A percentile compares a stretch with the other conserved stretches of the same genome.
Conservation (phyloP, 2,797 vertebrate genomes). For the Siniperca undulata region DNA sequence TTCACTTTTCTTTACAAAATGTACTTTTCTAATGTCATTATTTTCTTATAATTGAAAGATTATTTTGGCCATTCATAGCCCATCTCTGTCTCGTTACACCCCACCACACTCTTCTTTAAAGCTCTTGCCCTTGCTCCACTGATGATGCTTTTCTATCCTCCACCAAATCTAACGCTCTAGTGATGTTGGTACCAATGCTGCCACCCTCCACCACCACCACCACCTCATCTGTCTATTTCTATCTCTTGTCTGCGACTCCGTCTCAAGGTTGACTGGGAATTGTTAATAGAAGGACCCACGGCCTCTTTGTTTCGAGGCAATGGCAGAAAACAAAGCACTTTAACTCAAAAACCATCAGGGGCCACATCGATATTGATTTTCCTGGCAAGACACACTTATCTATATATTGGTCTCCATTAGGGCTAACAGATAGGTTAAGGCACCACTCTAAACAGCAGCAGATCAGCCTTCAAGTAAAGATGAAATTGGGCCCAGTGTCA, state of each 20-base stretch:
- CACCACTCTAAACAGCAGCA: constrained; percentile 74
- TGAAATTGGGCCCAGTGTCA: constrained; percentile 82
- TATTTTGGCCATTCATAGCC: constrained; percentile 34
- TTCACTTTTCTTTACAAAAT: neutral
- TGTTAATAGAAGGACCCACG: constrained; percentile 69
- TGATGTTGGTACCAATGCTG: constrained; percentile 51
- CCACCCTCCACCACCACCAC: constrained; percentile 40
- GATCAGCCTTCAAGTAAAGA: constrained; percentile 74
- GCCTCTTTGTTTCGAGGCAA: constrained; percentile 73
- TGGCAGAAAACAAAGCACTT: constrained; percentile 80
- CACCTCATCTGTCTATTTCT: constrained; percentile 61
- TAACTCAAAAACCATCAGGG: constrained; percentile 80
- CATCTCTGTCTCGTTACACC: constrained; percentile 27
- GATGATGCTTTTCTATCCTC: constrained; percentile 65
- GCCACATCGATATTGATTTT: constrained; percentile 88
- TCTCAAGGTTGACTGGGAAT: constrained; percentile 77
- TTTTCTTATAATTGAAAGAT: constrained; percentile 46
- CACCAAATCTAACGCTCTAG: constrained; percentile 75
- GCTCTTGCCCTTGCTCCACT: constrained; percentile 52
- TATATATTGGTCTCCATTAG: constrained; percentile 86
- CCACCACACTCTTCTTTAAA: constrained; percentile 40
- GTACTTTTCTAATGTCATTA: constrained; percentile 30
- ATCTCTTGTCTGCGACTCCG: constrained; percentile 48
- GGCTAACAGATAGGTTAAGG: constrained; percentile 75
- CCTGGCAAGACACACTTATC: constrained; percentile 82